Percentiles rank a stretch among this genome's conserved stretches.
These are phyloP conservation scores for Lobophora halterata DNA, from an alignment of 2,888 invertebrate species.

Conservation along the genomic window DNA sequence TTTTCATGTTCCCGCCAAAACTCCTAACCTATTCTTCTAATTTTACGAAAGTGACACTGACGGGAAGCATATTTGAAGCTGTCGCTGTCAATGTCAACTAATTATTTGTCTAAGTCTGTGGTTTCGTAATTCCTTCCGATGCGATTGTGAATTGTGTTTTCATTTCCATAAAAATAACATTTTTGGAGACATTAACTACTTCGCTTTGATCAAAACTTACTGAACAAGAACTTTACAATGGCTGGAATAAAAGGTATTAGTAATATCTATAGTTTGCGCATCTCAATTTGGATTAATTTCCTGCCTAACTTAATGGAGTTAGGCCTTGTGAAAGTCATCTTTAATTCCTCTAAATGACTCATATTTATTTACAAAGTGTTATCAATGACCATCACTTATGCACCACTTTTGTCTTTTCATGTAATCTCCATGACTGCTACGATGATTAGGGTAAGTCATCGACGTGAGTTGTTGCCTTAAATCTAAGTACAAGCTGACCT, in stretches of 20 bases:
- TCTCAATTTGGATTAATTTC: conserved; percentile 5
- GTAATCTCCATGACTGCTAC: conserved; percentile 36
- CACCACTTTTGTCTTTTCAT: conserved; percentile 51
- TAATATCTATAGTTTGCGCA: conserved; percentile 1
- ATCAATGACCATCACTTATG: conserved; percentile 25
- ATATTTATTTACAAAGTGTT: conserved; percentile 61
- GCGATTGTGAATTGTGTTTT: no score
- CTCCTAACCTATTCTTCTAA: no score
- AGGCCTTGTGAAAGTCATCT: conserved; percentile 34
- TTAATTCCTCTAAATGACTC: conserved; percentile 51
- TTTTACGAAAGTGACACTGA: no score
- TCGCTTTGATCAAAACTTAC: background rate
- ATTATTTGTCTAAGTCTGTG: no score
- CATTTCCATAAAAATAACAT: no score
- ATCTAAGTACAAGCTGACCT: no score
- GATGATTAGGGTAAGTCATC: conserved; percentile 55
- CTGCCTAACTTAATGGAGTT: conserved; percentile 1
- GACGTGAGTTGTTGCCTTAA: conserved; percentile 1
- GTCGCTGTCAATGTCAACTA: no score
- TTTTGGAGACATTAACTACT: background rate
- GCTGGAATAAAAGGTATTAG: conserved; percentile 74
- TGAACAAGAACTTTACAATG: conserved; percentile 44
- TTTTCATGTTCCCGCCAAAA: no score
- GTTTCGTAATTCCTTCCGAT: no score
- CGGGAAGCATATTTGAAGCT: no score